A percentile compares a stretch with the other conserved stretches of the same genome.
Evolutionary conservation across 2,888 invertebrate species (phyloP).

Genomic region (Cryptus viduatorius): DNA sequence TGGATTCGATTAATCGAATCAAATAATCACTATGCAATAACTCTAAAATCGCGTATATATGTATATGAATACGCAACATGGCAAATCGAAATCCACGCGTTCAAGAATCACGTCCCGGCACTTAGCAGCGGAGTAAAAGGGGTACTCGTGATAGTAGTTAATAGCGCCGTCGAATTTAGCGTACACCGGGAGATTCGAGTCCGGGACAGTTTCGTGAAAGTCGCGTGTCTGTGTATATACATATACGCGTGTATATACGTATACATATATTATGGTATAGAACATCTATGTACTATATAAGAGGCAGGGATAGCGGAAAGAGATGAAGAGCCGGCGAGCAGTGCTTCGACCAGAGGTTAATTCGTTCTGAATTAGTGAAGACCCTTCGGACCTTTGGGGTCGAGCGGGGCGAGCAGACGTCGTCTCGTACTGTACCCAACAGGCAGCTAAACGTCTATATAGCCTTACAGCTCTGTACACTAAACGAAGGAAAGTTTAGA

Average conservation of each 20-base stretch:
- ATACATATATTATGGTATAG: background rate
- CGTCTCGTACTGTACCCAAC: conserved; percentile 21
- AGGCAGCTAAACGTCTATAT: conserved; percentile 5
- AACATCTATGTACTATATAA: background rate
- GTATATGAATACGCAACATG: too few relatives aligned
- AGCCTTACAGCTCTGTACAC: background rate
- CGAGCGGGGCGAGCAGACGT: conserved; percentile 36
- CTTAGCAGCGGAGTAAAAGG: conserved; percentile 1
- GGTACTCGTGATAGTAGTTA: conserved; percentile 9
- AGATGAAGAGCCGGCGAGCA: conserved; percentile 68
- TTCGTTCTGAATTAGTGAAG: conserved; percentile 73
- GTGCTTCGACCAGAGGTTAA: conserved; percentile 70
- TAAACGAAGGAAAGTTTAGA: conserved; percentile 44
- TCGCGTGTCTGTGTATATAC: background rate
- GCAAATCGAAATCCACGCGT: background rate
- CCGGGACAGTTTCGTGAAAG: background rate
- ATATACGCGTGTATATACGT: background rate
- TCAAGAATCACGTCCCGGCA: conserved; percentile 6
- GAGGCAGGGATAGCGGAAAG: conserved; percentile 67
- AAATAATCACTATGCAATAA: background rate
- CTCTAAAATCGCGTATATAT: background rate
- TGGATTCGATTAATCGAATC: background rate
- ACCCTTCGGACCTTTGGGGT: conserved; percentile 57
- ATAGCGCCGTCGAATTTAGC: conserved; percentile 40
- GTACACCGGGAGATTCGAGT: background rate